Base-by-base conservation (phyloP, 1,140 invertebrate genomes). In the Dreissena rostriformis region DNA sequence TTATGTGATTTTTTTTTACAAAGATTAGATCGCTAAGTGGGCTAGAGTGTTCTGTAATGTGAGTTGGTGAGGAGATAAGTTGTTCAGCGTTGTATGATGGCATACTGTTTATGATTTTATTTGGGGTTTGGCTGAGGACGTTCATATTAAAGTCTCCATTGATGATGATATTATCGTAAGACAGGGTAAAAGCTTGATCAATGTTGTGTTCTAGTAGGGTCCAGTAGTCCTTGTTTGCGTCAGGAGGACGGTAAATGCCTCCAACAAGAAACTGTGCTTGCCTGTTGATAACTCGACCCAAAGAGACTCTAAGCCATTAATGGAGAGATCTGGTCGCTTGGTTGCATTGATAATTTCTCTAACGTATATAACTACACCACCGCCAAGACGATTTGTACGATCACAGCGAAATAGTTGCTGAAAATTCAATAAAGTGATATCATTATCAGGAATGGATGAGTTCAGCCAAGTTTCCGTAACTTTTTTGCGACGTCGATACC, bases 21-120 rank as follows among this genome's bases (percentile, higher is more conserved):
- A 75, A 75, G 19, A 75, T 75, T 17, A 57, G 51, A 61, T 55
- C 55, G 63, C 57, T 75, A 15, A 75, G 73, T n/a, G 73, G 24
- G 28, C 51, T 57, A 22, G 73, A 75, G 28, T 75, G 24, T 61
- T 75, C 73, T 15, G 53, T 75, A 26, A 26, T 26, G 73, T 75
- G 73, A n/a, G 51, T 75, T n/a, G 73, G 73, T 61, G 51, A 55
- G 15, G 17, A 24, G 22, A 75, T 75, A 19, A 57, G 73, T 29
- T 75, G 51, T 24, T 57, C 11, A 7, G 73, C 51, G n/a, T 75
- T 75, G 24, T 57, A 75, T n/a, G 73, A 75, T 17, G n/a, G 14
- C 29, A 75, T 75, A 14, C 57, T 10, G n/a, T 29, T 55, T 61
- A 14, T 57, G 22, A 75, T 75, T 22, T 75, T 57, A 29, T 75